Evolutionary conservation across 1,140 invertebrate genomes (phyloP).

Genomic region (Tetramorium alpestre): DNA sequence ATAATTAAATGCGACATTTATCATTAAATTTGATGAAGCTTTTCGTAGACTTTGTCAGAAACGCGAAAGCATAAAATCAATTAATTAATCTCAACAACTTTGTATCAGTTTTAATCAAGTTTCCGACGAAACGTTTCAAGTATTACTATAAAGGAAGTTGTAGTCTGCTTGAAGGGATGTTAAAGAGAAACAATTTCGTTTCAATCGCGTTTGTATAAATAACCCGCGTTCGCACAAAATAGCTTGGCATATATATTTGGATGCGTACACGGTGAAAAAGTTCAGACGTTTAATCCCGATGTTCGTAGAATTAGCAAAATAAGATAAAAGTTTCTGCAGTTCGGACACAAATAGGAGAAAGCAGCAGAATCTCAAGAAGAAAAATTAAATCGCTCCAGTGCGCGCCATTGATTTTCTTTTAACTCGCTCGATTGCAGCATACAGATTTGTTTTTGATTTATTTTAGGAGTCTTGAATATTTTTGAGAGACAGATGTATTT

Average conservation of each 20-base stretch:
- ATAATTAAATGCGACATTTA: conserved; percentile 7
- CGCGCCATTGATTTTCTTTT: conserved; percentile 8
- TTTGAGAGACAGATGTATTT: neutral
- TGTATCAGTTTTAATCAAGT: conserved; percentile 41
- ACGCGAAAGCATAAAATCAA: conserved; percentile 49
- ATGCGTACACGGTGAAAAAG: neutral
- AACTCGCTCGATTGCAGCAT: neutral
- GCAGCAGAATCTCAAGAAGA: conserved; percentile 6
- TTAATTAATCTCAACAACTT: conserved; percentile 52
- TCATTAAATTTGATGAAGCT: conserved; percentile 35
- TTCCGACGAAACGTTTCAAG: conserved; percentile 20
- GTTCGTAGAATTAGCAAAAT: conserved; percentile 9
- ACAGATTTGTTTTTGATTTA: conserved; percentile 1
- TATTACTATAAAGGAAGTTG: conserved; percentile 32
- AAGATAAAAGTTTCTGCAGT: conserved; percentile 7
- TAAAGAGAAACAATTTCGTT: conserved; percentile 48
- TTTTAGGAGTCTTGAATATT: conserved; percentile 7
- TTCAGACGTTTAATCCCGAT: neutral
- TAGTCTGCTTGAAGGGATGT: neutral
- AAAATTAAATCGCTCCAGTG: conserved; percentile 27
- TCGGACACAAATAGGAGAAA: neutral
- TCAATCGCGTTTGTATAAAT: conserved; percentile 26
- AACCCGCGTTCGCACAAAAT: conserved; percentile 24
- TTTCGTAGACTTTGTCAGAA: neutral
- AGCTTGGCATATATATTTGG: neutral